Evolutionary conservation across 2,113 vertebrate genomes (phyloP), one percentile per base, ranked within the genome.

Genomic region (Calcarius ornatus): DNA sequence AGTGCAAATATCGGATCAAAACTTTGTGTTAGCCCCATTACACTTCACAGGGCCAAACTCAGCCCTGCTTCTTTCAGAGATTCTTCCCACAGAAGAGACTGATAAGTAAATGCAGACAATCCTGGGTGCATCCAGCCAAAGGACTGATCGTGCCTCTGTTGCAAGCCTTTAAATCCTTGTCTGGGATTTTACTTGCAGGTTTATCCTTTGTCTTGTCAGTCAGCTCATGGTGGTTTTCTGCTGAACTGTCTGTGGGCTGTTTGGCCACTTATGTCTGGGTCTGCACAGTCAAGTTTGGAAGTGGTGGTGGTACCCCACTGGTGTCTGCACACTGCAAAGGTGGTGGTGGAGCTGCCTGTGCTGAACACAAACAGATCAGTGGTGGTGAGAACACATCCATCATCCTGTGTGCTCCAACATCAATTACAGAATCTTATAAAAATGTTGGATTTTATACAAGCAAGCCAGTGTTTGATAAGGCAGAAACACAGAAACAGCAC

Each of bases 161-260:
- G 35, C 10, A 3, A 90, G 79, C 63, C 85, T 78, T 75, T 92
- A 95, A 97, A 88, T 81, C 94, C 85, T 66, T 12, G 51, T 93
- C 88, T 95, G 92, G 86, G 93, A 43, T 94, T 94, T 93, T 95
- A 22, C 79, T 81, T 54, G 60, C 30, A 86, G 90, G 59, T 92
- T 97, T 88, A 92, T 94, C 85, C 68, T 45, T 96, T 68, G 65
- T 81, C 83, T 90, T 90, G 66, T 45, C 79, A 66, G 87, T 47
- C 86, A 78, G 72, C 68, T 95, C 68, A 27, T 75, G 61, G 91
- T 30, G 84, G 63, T 59, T 60, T 88, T 91, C 92, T 91, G 78
- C 54, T 69, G 40, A 91, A 40, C 45, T 43, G 65, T 72, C 84
- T 94, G 87, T 31, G 40, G 24, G 43, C 33, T 65, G 33, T 85